phyloP scores from a whole-genome alignment of 2,797 vertebrate genomes.

The Acipenser oxyrinchus region DNA sequence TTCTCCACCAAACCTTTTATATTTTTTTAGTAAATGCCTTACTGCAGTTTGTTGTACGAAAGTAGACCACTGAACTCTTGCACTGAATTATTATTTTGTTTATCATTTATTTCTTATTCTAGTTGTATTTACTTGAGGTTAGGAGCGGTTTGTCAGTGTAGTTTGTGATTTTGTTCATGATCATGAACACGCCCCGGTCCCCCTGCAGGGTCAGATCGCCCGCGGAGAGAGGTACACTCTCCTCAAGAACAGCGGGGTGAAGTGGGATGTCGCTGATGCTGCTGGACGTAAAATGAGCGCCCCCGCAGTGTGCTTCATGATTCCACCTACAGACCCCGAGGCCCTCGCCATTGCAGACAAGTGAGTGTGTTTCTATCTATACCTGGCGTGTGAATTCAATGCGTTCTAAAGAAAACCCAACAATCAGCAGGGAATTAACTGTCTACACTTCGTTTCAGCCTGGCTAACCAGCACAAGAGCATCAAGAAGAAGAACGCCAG shows the following conservation, averaged over 20 bases:
- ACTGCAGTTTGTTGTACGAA: too few species aligned
- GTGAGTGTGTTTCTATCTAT: slow-evolving; percentile 51
- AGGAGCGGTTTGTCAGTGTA: too few species aligned
- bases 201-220: slow-evolving; percentile 63
- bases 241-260: slow-evolving; percentile 63
- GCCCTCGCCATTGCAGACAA: slow-evolving; percentile 65
- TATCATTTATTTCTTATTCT: too few species aligned
- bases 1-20: not conserved
- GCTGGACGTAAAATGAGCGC: slow-evolving; percentile 59
- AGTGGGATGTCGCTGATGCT: slow-evolving; percentile 81
- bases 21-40: too few species aligned
- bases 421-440: not conserved
- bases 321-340: slow-evolving; percentile 81
- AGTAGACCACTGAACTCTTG: too few species aligned
- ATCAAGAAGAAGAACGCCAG: slow-evolving; percentile 67
- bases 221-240: slow-evolving; percentile 82
- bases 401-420: not conserved
- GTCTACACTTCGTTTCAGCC: slow-evolving; percentile 46
- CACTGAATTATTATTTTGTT: too few species aligned
- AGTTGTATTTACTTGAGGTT: too few species aligned
- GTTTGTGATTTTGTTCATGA: too few species aligned
- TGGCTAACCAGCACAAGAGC: slow-evolving; percentile 59
- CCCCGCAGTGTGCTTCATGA: slow-evolving; percentile 85
- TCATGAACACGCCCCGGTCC: too few species aligned
- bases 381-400: not conserved